Base-by-base conservation (phyloP, 1,140 invertebrate species). In the Galleria mellonella region DNA sequence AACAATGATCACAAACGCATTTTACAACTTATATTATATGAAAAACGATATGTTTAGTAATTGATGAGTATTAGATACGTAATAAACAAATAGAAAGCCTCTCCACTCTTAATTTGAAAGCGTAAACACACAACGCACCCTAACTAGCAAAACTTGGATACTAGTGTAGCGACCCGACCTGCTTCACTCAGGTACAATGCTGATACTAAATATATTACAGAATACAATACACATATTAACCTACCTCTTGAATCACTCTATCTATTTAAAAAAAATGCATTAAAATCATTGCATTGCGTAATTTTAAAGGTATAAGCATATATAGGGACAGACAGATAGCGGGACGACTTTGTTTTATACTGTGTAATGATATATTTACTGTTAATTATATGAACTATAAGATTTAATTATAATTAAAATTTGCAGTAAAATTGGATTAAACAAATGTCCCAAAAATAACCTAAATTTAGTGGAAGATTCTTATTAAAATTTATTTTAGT, bases 101-200 rank as follows among this genome's bases (percentile, higher is more conserved):
- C 41, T 46, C 46, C 53, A 62, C 14, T 40, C 57, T 55, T 62
- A 44, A 62, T 37, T 51, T 51, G 39, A 58, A 74, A 78, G 70
- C 72, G 41, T 67, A 73, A 68, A 81, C 74, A 77, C 63, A 72
- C 71, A 74, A 53, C 70, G 49, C 47, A 62, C 52, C 70, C 77
- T 77, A 83, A 72, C 65, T 74, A 81, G 66, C 75, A 83, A 74
- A 81, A 70, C 74, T 72, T 74, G 72, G 72, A 44, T 43, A 69
- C 70, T 70, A 81, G 71, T 78, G 64, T n/a, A n/a, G n/a, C n/a
- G n/a, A n/a, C n/a, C n/a, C n/a, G n/a, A n/a, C n/a, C n/a, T n/a
- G n/a, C n/a, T n/a, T n/a, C n/a, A n/a, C n/a, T n/a, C n/a, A n/a
- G n/a, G n/a, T n/a, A n/a, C n/a, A n/a, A n/a, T n/a, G n/a, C n/a